Conservation (phyloP, 2,113 vertebrate genomes). For the Origma solitaria region DNA sequence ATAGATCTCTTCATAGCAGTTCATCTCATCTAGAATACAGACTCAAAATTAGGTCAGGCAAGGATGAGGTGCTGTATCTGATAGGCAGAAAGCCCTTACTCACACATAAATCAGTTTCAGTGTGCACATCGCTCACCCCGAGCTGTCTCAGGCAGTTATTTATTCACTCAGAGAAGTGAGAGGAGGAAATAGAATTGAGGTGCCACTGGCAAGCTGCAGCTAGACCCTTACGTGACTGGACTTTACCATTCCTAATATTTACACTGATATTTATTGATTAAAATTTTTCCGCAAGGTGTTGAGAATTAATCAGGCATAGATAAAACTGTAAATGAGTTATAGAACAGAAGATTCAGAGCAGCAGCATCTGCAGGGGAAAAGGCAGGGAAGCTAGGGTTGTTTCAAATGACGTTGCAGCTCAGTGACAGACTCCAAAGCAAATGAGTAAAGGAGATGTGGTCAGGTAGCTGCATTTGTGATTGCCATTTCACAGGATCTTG, state of each 20-base stretch:
- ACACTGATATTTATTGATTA: conserved; percentile 6
- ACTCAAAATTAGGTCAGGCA: conserved; percentile 61
- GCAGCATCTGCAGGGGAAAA: not conserved
- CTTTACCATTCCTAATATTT: not conserved
- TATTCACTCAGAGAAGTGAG: conserved; percentile 41
- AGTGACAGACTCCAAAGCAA: not conserved
- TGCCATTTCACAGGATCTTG: not conserved
- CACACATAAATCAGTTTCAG: conserved; percentile 53
- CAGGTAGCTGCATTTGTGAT: not conserved
- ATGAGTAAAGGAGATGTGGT: not conserved
- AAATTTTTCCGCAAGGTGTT: not conserved
- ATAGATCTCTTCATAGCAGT: conserved; percentile 49
- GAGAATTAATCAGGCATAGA: not conserved
- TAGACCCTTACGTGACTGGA: conserved; percentile 21
- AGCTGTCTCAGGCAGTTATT: conserved; percentile 55
- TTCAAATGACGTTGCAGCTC: not conserved
- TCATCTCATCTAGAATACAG: conserved; percentile 48
- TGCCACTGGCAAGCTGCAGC: conserved; percentile 20
- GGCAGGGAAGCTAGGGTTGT: not conserved
- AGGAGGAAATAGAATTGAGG: conserved; percentile 16
- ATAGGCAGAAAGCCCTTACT: conserved; percentile 48
- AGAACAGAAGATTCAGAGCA: not conserved
- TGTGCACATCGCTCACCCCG: not conserved
- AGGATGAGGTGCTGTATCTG: conserved; percentile 31
- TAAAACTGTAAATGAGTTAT: not conserved